phyloP scores from a whole-genome alignment of 2,113 vertebrate genomes.

The Lontra canadensis region DNA sequence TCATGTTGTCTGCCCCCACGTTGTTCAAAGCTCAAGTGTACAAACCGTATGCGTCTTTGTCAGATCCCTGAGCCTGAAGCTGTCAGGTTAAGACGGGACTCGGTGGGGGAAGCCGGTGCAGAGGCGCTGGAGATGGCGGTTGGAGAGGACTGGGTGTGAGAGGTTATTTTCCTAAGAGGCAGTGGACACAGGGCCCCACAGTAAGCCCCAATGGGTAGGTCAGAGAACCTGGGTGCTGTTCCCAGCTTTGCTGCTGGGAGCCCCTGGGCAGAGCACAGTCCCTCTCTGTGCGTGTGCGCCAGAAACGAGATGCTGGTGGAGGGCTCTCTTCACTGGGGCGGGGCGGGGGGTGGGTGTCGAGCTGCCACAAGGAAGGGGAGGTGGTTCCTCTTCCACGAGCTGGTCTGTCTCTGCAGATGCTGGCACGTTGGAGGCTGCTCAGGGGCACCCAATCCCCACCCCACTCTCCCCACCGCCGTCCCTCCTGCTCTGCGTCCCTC shows the following conservation, averaged over 20 bases:
- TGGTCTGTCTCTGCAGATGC: background rate
- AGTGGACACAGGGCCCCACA: background rate
- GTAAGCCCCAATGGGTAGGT: background rate
- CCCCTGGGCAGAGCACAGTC: background rate
- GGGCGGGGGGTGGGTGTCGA: rapidly evolving
- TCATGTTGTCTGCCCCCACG: background rate
- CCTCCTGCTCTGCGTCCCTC: background rate
- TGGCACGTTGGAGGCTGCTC: background rate
- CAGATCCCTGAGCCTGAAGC: background rate
- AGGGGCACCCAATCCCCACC: rapidly evolving
- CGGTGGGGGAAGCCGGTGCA: too few relatives aligned
- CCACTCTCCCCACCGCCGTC: background rate
- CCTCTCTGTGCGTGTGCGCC: rapidly evolving
- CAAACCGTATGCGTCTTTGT: background rate
- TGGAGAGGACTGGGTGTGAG: background rate
- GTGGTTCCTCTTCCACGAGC: background rate
- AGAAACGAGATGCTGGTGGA: too few relatives aligned
- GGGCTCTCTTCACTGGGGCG: background rate
- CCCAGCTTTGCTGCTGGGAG: rapidly evolving
- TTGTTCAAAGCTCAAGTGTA: background rate
- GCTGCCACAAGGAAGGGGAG: background rate
- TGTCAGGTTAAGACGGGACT: too few relatives aligned
- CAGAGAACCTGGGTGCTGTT: background rate
- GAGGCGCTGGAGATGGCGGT: background rate
- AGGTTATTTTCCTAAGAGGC: background rate